Conservation (phyloP, 2,797 vertebrate species). For the Phyllotis vaccarum region DNA sequence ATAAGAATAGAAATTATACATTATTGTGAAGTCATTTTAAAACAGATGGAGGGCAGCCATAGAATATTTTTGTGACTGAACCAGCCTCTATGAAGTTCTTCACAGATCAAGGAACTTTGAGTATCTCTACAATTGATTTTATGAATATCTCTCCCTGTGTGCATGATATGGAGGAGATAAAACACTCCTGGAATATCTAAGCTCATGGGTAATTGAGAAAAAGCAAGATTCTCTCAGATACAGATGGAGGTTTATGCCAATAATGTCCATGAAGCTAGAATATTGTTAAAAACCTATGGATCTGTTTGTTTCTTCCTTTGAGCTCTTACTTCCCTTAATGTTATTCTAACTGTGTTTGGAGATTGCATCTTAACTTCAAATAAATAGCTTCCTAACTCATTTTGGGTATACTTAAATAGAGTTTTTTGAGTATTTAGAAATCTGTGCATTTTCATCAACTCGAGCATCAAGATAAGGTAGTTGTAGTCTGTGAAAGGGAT, state of each 20-base stretch:
- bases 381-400: constrained; percentile 45
- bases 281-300: neutral
- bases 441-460: neutral
- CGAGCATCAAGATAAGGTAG: neutral
- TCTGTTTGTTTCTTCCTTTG: neutral
- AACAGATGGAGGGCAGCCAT: constrained; percentile 81
- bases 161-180: neutral
- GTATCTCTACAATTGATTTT: neutral
- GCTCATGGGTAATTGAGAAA: neutral
- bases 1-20: constrained; percentile 87
- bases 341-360: neutral
- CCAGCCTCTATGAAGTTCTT: constrained; percentile 22
- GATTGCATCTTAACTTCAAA: neutral
- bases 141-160: accelerated
- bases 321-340: neutral
- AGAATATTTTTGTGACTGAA: constrained; percentile 72
- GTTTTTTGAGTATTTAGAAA: constrained; percentile 21
- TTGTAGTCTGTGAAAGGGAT: neutral
- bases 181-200: constrained; percentile 23
- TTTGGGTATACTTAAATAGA: neutral
- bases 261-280: neutral
- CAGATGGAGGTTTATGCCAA: constrained; percentile 6
- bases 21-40: constrained; percentile 82
- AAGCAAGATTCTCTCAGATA: neutral
- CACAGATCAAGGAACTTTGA: neutral